Evolutionary conservation across 2,797 vertebrate genomes (phyloP).

Genomic region (Iguana delicatissima): DNA sequence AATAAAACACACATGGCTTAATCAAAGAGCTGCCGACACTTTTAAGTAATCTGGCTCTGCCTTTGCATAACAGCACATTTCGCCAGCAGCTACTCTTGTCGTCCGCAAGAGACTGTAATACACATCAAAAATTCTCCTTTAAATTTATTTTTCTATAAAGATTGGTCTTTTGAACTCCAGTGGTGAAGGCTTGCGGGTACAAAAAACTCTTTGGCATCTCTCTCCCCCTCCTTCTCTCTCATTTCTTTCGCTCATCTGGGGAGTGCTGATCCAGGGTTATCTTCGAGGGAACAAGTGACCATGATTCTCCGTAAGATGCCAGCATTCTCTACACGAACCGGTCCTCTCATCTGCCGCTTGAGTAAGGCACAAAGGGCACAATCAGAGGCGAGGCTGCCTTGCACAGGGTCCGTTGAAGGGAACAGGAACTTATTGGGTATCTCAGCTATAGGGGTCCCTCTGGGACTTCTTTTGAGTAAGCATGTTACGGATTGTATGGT

Average conservation of each 20-base stretch:
- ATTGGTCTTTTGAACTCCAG: constrained; percentile 84
- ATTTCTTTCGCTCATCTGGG: constrained; percentile 63
- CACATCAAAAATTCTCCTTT: constrained; percentile 87
- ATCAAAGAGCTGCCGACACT: constrained; percentile 84
- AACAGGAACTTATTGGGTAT: not conserved
- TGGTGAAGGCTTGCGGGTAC: constrained; percentile 82
- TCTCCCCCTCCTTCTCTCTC: constrained; percentile 29
- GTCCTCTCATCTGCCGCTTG: constrained; percentile 79
- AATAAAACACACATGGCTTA: constrained; percentile 83
- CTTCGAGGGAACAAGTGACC: constrained; percentile 56
- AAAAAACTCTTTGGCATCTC: constrained; percentile 73
- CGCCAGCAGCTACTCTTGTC: constrained; percentile 77
- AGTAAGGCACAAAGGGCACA: constrained; percentile 78
- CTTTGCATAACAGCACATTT: constrained; percentile 81
- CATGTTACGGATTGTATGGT: not conserved
- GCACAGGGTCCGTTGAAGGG: not conserved
- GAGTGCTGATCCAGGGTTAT: constrained; percentile 71
- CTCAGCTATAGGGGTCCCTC: too few species aligned
- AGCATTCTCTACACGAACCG: constrained; percentile 74
- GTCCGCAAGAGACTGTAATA: constrained; percentile 82
- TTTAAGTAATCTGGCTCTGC: constrained; percentile 82
- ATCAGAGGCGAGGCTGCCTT: not conserved
- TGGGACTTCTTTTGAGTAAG: not conserved
- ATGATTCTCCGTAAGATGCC: constrained; percentile 70
- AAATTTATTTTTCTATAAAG: constrained; percentile 87